Percentiles rank a stretch among this genome's conserved stretches.
phyloP scores from a whole-genome alignment of 2,113 vertebrate genomes.

The Chaenocephalus aceratus region DNA sequence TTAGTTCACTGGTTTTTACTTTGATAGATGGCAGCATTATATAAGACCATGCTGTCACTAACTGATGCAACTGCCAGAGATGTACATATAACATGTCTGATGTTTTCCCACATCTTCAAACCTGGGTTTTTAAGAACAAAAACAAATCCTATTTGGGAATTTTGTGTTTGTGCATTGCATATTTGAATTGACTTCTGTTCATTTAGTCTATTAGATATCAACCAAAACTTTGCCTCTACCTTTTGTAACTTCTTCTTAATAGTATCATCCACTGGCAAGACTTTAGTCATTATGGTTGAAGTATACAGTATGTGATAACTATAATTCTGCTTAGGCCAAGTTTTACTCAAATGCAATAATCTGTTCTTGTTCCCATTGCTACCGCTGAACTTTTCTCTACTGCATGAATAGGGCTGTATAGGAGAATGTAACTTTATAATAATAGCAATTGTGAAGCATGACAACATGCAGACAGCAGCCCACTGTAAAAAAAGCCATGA shows the following conservation, averaged over 20 bases:
- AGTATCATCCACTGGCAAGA: background rate
- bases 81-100: background rate
- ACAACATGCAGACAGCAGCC: background rate
- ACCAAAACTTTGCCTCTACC: background rate
- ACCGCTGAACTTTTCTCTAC: background rate
- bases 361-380: background rate
- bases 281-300: background rate
- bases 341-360: background rate
- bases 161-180: background rate
- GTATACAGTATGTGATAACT: background rate
- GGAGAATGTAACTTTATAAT: no score
- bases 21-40: constrained; percentile 59
- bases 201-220: background rate
- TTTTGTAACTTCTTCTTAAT: background rate
- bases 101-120: constrained; percentile 18
- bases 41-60: constrained; percentile 48
- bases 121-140: background rate
- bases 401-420: background rate
- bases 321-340: background rate
- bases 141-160: constrained; percentile 12
- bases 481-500: background rate
- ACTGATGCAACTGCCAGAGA: constrained; percentile 12
- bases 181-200: background rate
- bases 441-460: background rate
- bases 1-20: constrained; percentile 41